Evolutionary conservation across 2,113 vertebrate species (phyloP), one percentile per base, ranked within the genome.

Genomic region (Macaca nemestrina): DNA sequence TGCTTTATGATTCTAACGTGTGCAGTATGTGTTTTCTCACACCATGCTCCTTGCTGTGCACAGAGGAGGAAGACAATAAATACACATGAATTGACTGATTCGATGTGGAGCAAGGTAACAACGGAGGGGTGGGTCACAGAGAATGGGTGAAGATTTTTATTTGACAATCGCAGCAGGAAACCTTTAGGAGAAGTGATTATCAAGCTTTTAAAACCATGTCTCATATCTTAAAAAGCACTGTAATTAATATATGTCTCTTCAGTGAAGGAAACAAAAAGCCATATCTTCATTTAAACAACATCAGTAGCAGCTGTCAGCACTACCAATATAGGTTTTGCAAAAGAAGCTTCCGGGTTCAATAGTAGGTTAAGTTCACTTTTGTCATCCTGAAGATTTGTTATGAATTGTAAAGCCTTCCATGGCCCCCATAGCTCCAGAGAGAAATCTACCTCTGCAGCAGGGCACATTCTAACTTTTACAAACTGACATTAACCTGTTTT

Each of bases 171-270:
- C 96, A 94, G 70, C 57, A 80, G 90, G 96, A 97, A 95, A 78
- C 45, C 90, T 94, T 92, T 84, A 73, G 76, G n/a, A 78, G 67
- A 96, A 88, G 88, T 95, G 91, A 95, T 97, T 97, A 96, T 92
- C 43, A 88, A 90, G 93, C 94, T 97, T 97, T 97, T 97, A 97
- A 97, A 97, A 96, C 70, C 64, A 59, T 23, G 75, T 95, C 94
- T 94, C 90, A 52, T 95, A 30, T 92, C 93, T 84, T 94, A 76
- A 94, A 92, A 94, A 70, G 61, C 78, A 68, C 88, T 92, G 27
- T 61, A 95, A 93, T 96, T 97, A 97, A 97, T 97, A 82, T 96
- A 94, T 70, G 88, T 95, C 93, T 96, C 59, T 82, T 95, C 72
- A 78, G 11, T 85, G 57, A 96, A 94, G 90, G 93, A 96, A 93